Evolutionary conservation across 2,113 vertebrate species (phyloP).

Genomic region (Sander vitreus): DNA sequence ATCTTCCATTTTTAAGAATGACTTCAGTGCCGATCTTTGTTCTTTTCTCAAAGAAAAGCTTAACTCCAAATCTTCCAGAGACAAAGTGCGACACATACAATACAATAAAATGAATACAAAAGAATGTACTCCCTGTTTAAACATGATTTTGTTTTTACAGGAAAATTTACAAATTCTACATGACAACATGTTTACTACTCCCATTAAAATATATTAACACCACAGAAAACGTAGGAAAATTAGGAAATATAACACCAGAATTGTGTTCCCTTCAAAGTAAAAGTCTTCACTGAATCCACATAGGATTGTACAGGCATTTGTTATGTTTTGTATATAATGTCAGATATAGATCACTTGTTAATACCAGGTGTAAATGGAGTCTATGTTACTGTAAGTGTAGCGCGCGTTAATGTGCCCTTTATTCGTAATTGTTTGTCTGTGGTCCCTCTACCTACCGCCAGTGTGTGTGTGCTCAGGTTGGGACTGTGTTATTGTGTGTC

Average conservation of each 20-base stretch:
- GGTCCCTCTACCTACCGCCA: background rate
- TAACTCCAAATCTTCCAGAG: too few relatives aligned
- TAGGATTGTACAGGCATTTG: background rate
- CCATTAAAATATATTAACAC: too few relatives aligned
- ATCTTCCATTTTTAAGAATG: too few relatives aligned
- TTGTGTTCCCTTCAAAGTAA: background rate
- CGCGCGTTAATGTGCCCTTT: background rate
- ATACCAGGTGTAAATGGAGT: background rate
- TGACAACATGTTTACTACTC: too few relatives aligned
- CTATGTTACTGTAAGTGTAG: background rate
- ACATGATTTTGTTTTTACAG: too few relatives aligned
- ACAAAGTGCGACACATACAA: too few relatives aligned
- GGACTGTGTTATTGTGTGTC: conserved; percentile 31
- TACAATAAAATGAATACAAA: too few relatives aligned
- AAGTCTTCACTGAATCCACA: background rate
- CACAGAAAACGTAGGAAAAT: background rate
- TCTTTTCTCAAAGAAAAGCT: too few relatives aligned
- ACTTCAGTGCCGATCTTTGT: too few relatives aligned
- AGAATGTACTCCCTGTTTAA: too few relatives aligned
- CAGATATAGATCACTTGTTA: background rate
- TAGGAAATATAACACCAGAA: background rate
- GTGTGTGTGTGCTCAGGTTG: conserved; percentile 8
- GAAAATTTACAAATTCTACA: too few relatives aligned
- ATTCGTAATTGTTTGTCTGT: background rate
- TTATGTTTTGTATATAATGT: background rate